phyloP scores from a whole-genome alignment of 2,888 invertebrate genomes.

The Gastracanthus pulcherrimus region DNA sequence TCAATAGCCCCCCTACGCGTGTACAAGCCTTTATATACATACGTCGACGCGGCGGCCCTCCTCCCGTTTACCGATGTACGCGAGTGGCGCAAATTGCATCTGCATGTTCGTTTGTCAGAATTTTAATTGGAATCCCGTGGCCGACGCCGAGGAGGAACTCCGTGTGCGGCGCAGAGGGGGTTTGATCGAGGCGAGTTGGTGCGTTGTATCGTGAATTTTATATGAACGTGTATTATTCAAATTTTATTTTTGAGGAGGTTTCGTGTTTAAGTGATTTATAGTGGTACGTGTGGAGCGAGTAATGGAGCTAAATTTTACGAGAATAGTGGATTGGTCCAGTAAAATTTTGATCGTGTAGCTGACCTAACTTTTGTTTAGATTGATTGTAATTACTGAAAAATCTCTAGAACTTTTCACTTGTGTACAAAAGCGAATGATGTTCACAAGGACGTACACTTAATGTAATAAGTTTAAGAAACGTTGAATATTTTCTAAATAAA shows the following conservation, averaged over 20 bases:
- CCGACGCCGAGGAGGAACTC: neutral
- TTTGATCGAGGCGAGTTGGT: neutral
- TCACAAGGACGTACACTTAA: too few relatives aligned
- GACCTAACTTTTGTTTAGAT: too few relatives aligned
- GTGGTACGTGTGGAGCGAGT: too few relatives aligned
- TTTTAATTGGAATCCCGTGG: slow-evolving; percentile 47
- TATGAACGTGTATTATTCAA: neutral
- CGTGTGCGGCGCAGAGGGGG: neutral
- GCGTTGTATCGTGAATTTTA: neutral
- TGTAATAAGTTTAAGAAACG: too few relatives aligned
- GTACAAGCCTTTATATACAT: neutral
- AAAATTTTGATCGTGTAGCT: too few relatives aligned
- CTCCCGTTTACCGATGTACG: slow-evolving; percentile 26
- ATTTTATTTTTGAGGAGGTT: neutral
- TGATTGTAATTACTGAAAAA: too few relatives aligned
- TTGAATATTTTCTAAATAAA: too few relatives aligned
- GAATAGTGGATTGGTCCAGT: neutral
- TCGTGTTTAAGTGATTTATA: neutral
- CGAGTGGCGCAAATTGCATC: slow-evolving; percentile 36
- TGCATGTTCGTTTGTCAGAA: slow-evolving; percentile 27
- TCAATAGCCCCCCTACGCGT: neutral
- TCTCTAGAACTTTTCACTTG: too few relatives aligned
- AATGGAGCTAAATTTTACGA: neutral
- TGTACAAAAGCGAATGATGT: too few relatives aligned
- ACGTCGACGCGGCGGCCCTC: neutral